phyloP scores from a whole-genome alignment of 2,113 vertebrate species.

The Cyprinus carpio region DNA sequence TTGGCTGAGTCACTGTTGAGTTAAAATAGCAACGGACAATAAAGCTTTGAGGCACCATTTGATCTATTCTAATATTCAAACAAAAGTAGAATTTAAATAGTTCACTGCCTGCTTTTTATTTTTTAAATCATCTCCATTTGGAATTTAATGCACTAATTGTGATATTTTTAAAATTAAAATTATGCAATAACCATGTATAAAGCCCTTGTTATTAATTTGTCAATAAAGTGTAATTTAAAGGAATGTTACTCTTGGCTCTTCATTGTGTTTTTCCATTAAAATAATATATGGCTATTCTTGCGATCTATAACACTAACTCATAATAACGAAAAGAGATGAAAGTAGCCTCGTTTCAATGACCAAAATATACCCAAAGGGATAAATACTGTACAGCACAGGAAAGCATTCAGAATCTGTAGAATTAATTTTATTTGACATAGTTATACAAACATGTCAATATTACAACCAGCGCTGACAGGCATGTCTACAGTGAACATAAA shows the following conservation, averaged over 20 bases:
- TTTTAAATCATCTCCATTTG: not conserved
- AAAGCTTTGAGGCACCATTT: not conserved
- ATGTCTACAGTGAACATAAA: too few relatives aligned
- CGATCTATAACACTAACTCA: not conserved
- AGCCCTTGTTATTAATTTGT: not conserved
- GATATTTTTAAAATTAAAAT: not conserved
- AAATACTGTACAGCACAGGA: not conserved
- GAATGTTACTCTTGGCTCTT: not conserved
- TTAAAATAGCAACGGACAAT: not conserved
- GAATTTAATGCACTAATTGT: not conserved
- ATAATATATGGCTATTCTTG: not conserved
- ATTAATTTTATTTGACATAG: constrained; percentile 31
- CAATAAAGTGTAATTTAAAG: too few relatives aligned
- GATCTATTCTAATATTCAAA: not conserved
- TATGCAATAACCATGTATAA: too few relatives aligned
- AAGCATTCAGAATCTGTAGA: not conserved
- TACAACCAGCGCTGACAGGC: constrained; percentile 60
- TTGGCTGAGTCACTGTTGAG: not conserved
- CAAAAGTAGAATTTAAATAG: not conserved
- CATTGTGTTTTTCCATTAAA: not conserved
- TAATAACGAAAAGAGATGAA: too few relatives aligned
- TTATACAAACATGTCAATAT: constrained; percentile 58
- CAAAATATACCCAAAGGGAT: not conserved
- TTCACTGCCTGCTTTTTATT: not conserved
- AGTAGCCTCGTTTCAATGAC: not conserved